Conservation (phyloP, 2,888 invertebrate genomes). For the Chirona hameri region DNA sequence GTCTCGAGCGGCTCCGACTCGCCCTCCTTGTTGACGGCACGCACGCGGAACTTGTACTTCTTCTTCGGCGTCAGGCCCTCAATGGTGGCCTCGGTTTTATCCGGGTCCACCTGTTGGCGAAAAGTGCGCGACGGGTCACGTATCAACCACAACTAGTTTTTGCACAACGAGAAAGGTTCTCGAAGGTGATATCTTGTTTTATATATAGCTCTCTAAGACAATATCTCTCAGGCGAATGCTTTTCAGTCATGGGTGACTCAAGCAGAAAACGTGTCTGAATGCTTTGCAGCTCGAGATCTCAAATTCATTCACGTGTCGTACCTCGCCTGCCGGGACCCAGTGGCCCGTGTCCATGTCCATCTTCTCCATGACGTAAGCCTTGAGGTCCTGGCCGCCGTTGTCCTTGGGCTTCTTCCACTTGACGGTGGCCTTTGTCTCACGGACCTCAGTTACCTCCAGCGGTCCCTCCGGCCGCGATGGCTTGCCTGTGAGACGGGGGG, state of each 20-base stretch:
- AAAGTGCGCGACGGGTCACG: no score
- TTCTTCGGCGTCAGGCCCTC: conserved; percentile 89
- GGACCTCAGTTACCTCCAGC: conserved; percentile 78
- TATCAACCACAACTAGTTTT: no score
- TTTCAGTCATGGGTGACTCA: no score
- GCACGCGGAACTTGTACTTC: conserved; percentile 96
- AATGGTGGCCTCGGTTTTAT: conserved; percentile 75
- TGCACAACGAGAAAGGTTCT: no score
- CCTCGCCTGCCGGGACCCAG: conserved; percentile 94
- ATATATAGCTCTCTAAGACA: no score
- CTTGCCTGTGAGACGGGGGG: conserved; percentile 61
- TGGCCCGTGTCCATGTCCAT: conserved; percentile 94
- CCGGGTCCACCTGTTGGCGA: conserved; percentile 57
- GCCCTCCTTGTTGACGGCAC: conserved; percentile 95
- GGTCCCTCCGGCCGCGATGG: conserved; percentile 81
- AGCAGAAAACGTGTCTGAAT: no score
- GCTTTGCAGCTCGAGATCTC: no score
- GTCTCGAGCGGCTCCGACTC: conserved; percentile 94
- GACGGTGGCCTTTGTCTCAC: conserved; percentile 83
- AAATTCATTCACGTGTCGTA: conserved; percentile 43
- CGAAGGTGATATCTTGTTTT: no score
- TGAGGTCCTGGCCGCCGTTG: conserved; percentile 80
- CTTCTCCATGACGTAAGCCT: conserved; percentile 88
- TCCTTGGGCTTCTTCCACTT: conserved; percentile 89
- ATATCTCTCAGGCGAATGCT: no score